Evolutionary conservation across 2,888 invertebrate genomes (phyloP), one percentile per base, ranked within the genome.

Genomic region (Brachyopa scutellaris): DNA sequence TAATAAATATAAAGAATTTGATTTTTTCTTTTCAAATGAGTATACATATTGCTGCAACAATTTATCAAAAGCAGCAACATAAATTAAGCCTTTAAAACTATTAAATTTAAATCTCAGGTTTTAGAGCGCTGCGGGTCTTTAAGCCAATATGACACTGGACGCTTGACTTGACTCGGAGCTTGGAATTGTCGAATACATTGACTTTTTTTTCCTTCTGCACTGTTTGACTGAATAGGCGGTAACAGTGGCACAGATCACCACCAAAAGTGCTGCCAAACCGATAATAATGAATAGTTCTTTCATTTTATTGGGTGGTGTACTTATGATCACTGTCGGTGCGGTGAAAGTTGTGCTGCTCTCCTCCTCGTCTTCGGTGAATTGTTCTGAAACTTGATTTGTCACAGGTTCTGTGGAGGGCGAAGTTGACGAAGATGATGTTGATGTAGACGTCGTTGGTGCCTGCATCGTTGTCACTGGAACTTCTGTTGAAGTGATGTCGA

Each of bases 121-220:
- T 36, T 40, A 80, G 62, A 77, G 70, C 77, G 70, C 77, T 80
- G 61, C 76, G 55, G 3, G 15, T 19, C 26, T 19, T 33, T 66
- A 77, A 53, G 77, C 77, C 47, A 77, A 61, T 61, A 70, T 64
- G 33, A 59, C 62, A 51, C 69, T 82, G 3, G 80, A 82, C 26
- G 82, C 57, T 66, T 82, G 85, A 82, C 87, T 88, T 7, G 86
- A 87, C 40, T 89, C 89, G 4, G 86, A 88, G 53, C 85, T 86
- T n/a, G 88, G 88, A 64, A 89, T 86, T 47, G 86, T 85, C 1
- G 86, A 86, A 67, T 89, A 89, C 26, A 85, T 33, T 1, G 70
- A 85, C 61, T 86, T 86, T 47, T 83, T 86, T 0, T 74, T 78
- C 45, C 85, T 85, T 21, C 85, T 85, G 1, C 19, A 53, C 15